Evolutionary conservation across 2,797 vertebrate species (phyloP).

Genomic region (Mormyrus proboscirostris): DNA sequence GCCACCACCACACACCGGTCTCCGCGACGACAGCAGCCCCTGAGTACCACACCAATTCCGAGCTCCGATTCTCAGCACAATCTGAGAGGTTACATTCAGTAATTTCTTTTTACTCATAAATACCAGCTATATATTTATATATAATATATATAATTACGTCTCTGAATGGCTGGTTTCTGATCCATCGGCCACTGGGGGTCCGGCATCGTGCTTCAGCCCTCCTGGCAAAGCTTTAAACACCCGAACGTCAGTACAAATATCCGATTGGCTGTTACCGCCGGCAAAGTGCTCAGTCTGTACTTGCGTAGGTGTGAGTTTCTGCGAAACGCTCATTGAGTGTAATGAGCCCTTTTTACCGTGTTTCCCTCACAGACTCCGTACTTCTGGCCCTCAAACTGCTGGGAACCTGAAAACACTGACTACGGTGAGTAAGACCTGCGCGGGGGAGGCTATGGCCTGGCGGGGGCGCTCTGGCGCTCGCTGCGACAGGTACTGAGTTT

Average conservation of each 20-base stretch:
- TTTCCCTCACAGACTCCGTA: conserved; percentile 70
- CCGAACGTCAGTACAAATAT: background rate
- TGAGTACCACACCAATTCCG: background rate
- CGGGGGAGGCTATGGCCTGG: background rate
- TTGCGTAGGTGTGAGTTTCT: background rate
- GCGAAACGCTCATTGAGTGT: background rate
- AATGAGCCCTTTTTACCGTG: conserved; percentile 26
- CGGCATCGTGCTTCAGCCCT: background rate
- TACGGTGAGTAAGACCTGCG: conserved; percentile 61
- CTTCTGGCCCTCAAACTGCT: conserved; percentile 83
- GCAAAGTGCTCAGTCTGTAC: background rate
- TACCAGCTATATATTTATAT: background rate
- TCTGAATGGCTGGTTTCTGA: background rate
- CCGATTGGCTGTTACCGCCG: background rate
- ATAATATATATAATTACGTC: background rate
- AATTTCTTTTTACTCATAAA: conserved; percentile 1
- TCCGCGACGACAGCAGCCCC: background rate
- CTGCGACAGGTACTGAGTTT: background rate
- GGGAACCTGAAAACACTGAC: conserved; percentile 82
- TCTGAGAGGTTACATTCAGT: background rate
- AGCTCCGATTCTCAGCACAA: background rate
- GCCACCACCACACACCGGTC: background rate
- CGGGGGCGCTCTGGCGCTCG: background rate
- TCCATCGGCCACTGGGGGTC: background rate
- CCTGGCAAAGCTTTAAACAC: background rate